Base-by-base conservation (phyloP, 2,888 invertebrate species). In the Lagria hirta region DNA sequence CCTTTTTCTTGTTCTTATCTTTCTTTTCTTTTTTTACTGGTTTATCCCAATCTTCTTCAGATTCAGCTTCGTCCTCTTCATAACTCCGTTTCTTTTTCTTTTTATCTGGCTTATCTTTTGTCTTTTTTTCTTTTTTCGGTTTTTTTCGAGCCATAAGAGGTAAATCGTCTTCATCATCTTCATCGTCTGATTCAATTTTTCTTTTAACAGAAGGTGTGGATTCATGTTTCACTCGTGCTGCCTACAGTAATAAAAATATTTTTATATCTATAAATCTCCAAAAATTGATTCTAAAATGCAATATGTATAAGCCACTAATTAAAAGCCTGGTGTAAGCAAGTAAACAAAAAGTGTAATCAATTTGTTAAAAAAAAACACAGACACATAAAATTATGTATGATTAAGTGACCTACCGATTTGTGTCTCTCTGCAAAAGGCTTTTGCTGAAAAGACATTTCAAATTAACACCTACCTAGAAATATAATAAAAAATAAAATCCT, bases 131-230 rank as follows among this genome's bases (percentile, higher is more conserved):
- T 42, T 74, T 75, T 61, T 87, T 86, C 2, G 78, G 66, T 60
- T 84, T 85, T 63, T 86, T 86, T 15, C 84, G 75, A 29, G 79
- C 76, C 7, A 76, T 73, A 40, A 88, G 70, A 11, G 88, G 88
- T 18, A 78, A 60, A 57, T 86, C 86, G 43, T 77, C 78, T 29
- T 72, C 72, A 59, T 86, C 84, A 58, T 79, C 80, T 30, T 83
- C 83, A 59, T 79, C 80, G 30, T 83, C 83, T 56, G 76, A 77
- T 33, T 70, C 69, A 2, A 74, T 65, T 65, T 77, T 78, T 47
- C 80, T 72, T 55, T 79, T 75, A 12, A 56, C 46, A 7, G 54
- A 43, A n/a, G n/a, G n/a, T n/a, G n/a, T n/a, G n/a, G n/a, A n/a
- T 6, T 30, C 45, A n/a, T 40, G 40, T 23, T 44, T 57, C 24